Conservation (phyloP, 92 coral and sea anemone genomes). For the Meandrina meandrites region DNA sequence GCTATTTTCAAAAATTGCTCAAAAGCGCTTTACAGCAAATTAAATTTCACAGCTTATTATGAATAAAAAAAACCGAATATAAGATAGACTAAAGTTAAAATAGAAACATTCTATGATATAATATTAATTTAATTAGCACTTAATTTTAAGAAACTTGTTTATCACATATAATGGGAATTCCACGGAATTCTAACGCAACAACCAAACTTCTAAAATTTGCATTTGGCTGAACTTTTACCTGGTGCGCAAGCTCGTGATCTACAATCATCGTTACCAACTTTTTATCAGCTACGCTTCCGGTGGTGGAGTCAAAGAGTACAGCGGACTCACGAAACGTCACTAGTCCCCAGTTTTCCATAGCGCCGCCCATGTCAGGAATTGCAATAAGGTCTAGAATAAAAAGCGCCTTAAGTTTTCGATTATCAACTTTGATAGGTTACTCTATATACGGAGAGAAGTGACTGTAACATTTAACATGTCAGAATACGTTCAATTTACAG, state of each 20-base stretch:
- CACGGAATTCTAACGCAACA: not conserved
- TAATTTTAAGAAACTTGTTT: too few species aligned
- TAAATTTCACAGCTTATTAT: too few species aligned
- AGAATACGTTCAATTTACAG: not conserved
- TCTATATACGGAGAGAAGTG: not conserved
- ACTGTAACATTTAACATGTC: not conserved
- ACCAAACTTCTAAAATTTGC: not conserved
- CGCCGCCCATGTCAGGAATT: conserved; percentile 90
- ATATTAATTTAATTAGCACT: too few species aligned
- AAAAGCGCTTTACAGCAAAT: too few species aligned
- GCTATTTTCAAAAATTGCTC: too few species aligned
- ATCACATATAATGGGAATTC: not conserved
- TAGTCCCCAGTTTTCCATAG: conserved; percentile 99
- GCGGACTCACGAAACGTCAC: conserved; percentile 81
- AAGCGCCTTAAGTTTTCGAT: not conserved
- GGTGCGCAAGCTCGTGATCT: conserved; percentile 77
- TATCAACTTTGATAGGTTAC: not conserved
- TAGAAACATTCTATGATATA: too few species aligned
- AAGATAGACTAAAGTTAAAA: too few species aligned
- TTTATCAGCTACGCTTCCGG: conserved; percentile 63
- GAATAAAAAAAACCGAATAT: too few species aligned
- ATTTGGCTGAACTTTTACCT: conserved; percentile 32
- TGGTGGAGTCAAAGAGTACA: conserved; percentile 55
- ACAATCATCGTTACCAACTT: conserved; percentile 69
- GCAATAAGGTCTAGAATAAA: conserved; percentile 75